A percentile compares a stretch with the other conserved stretches of the same genome.
phyloP scores from a whole-genome alignment of 30 jellyfish, hydroid and myxozoan genomes.

The Turritopsis rubra region DNA sequence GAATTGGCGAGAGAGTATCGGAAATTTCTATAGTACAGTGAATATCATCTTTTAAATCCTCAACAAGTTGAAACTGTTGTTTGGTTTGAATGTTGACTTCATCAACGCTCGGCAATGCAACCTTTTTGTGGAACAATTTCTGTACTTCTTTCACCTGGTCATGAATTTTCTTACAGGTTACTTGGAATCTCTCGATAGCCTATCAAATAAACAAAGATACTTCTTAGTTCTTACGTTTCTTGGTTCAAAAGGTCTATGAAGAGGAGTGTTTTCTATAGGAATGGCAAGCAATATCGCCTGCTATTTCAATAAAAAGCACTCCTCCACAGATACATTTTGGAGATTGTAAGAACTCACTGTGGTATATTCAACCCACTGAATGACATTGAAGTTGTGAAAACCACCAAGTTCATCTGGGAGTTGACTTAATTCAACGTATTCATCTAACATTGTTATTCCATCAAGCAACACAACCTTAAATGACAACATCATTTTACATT shows the following conservation, averaged over 20 bases:
- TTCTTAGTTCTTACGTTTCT: too few species aligned
- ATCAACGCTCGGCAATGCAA: constrained; percentile 48
- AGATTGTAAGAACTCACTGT: constrained; percentile 39
- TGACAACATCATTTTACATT: background rate
- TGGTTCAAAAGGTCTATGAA: too few species aligned
- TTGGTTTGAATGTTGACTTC: constrained; percentile 38
- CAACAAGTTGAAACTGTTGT: constrained; percentile 55
- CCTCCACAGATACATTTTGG: too few species aligned
- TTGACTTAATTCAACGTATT: constrained; percentile 49
- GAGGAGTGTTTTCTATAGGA: too few species aligned
- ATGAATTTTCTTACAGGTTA: constrained; percentile 53
- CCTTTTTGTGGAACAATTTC: constrained; percentile 23
- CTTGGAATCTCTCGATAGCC: constrained; percentile 90
- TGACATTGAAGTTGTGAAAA: constrained; percentile 43
- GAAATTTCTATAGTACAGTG: constrained; percentile 63
- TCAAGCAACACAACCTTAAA: constrained; percentile 54
- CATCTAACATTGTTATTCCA: constrained; percentile 32
- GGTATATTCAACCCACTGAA: constrained; percentile 86
- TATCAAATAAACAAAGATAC: constrained; percentile 3
- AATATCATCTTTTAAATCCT: constrained; percentile 62
- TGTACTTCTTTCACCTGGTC: constrained; percentile 46
- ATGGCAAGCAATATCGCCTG: too few species aligned
- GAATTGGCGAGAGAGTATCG: constrained; percentile 55
- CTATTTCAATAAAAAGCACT: too few species aligned
- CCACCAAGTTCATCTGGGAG: constrained; percentile 89